Evolutionary conservation across 2,888 invertebrate species (phyloP), one percentile per base, ranked within the genome.

Genomic region (Zele albiditarsus): DNA sequence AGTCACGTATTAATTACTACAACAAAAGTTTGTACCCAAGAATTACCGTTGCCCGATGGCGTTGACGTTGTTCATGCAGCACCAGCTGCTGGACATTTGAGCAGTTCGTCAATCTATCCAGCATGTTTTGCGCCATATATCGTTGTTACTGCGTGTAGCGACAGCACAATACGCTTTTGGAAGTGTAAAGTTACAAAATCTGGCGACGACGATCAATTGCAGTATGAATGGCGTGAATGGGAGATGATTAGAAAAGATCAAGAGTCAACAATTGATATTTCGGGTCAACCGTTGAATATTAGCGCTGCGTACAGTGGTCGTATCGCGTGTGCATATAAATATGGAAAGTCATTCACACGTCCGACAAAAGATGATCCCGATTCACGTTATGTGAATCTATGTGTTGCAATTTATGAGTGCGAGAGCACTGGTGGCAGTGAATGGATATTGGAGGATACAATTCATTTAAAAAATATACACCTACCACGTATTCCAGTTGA

Each of bases 61-160:
- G 97, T 98, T 10, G 96, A 97, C 87, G 87, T 98, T 4, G 94
- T 97, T 72, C 97, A 97, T 89, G 98, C 98, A 0, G 94, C 96
- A 0, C 97, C 98, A 0, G 97, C 98, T 0, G 99, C 98, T 0
- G 99, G 99, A 0, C 99, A 99, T 89, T 91, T 99, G 60, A 97
- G 98, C 87, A 98, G 98, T 0, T 97, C 99, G 0, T 98, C 98
- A 28, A 97, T 99, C 84, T 99, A 99, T 90, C 98, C 99, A 4
- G 98, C 98, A n/a, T 99, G 99, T 89, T 94, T 98, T 85, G 98
- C 99, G 0, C 99, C 99, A 0, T 99, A 98, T 88, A 96, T 98
- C 77, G 92, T 99, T 76, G 95, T 97, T 0, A 98, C 98, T 0
- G 98, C 98, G 0, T 99, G 98, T 87, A 95, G 97, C 14, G 99